phyloP scores from a whole-genome alignment of 2,888 invertebrate genomes.

The Mactromeris polynyma region DNA sequence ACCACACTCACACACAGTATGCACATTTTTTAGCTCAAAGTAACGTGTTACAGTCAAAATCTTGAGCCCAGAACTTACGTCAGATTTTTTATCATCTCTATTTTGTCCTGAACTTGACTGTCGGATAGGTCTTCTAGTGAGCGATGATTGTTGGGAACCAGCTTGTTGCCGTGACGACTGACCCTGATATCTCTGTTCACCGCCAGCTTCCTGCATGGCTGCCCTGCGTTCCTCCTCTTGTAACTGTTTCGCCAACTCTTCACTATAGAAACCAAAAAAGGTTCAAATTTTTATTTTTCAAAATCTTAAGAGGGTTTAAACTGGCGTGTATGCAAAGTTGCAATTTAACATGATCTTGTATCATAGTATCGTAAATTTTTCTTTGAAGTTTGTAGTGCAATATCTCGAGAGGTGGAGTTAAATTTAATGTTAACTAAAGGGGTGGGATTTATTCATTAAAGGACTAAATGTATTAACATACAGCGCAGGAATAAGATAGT shows the following conservation, averaged over 20 bases:
- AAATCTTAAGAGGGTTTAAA: background rate
- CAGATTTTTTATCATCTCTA: constrained; percentile 69
- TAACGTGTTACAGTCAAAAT: no score
- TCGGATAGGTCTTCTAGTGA: constrained; percentile 50
- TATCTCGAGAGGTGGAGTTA: no score
- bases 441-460: no score
- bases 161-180: constrained; percentile 60
- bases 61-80: constrained; percentile 43
- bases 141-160: constrained; percentile 13
- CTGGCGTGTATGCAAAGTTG: no score
- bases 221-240: constrained; percentile 88
- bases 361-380: no score
- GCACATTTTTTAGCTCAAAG: no score
- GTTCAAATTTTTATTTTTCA: background rate
- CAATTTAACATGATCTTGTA: no score
- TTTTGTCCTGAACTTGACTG: constrained; percentile 52
- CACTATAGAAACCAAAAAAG: constrained; percentile 78
- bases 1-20: no score
- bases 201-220: constrained; percentile 60
- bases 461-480: no score
- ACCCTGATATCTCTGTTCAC: constrained; percentile 20
- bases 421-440: no score
- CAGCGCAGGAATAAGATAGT: no score
- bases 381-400: no score
- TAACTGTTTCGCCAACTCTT: constrained; percentile 87